These are phyloP conservation scores for Rhea americana DNA, from an alignment of 2,113 vertebrate genomes.

Conservation along the genomic window DNA sequence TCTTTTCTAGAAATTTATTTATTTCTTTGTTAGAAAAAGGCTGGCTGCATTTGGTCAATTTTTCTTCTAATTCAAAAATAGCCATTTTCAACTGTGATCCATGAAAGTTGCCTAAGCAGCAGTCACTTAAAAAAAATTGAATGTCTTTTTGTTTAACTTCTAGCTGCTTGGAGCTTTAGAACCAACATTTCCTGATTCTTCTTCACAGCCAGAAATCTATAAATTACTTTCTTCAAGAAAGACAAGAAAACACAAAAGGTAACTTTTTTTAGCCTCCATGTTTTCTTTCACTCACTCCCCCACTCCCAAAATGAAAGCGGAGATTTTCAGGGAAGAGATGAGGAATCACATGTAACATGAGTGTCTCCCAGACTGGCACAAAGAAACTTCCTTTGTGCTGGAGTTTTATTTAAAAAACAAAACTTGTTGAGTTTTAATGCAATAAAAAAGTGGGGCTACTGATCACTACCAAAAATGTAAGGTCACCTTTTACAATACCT, in stretches of 20 bases:
- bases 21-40: not conserved
- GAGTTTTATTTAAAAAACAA: not conserved
- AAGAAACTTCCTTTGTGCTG: not conserved
- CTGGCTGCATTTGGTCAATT: not conserved
- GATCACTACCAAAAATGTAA: not conserved
- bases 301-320: not conserved
- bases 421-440: not conserved
- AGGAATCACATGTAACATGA: not conserved
- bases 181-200: not conserved
- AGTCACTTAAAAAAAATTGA: not conserved
- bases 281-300: not conserved
- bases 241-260: not conserved
- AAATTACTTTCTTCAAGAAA: not conserved
- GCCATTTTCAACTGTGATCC: not conserved
- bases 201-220: not conserved
- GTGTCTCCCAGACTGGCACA: accelerated
- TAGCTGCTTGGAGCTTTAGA: not conserved
- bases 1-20: not conserved
- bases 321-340: not conserved
- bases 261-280: not conserved
- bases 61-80: not conserved
- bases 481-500: accelerated
- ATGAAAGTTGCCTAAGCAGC: not conserved
- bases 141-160: not conserved
- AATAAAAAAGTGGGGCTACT: not conserved